A percentile compares a stretch with the other conserved stretches of the same genome.
Evolutionary conservation across 2,888 invertebrate species (phyloP).

Genomic region (Zootermopsis nevadensis): DNA sequence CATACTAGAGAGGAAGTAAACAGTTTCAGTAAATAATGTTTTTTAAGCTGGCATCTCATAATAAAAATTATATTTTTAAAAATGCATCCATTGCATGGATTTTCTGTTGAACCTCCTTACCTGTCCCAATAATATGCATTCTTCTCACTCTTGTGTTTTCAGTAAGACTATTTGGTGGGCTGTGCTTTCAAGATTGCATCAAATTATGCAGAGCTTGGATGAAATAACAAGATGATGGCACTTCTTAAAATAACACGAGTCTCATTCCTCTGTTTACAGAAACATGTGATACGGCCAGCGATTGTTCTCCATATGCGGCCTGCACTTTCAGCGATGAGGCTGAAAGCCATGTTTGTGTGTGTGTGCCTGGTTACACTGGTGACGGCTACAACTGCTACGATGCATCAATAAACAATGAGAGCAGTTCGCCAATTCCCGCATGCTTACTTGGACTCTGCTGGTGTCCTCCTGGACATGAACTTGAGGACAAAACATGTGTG

Average conservation of each 20-base stretch:
- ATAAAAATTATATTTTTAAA: too few relatives aligned
- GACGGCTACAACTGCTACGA: slow-evolving; percentile 69
- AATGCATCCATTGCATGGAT: too few relatives aligned
- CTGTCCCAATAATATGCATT: too few relatives aligned
- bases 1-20: too few relatives aligned
- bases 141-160: too few relatives aligned
- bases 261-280: slow-evolving; percentile 55
- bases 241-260: neutral
- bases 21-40: too few relatives aligned
- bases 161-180: too few relatives aligned
- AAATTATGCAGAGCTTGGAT: neutral
- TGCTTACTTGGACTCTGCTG: slow-evolving; percentile 68
- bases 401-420: slow-evolving; percentile 47
- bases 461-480: slow-evolving; percentile 70
- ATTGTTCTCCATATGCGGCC: slow-evolving; percentile 69
- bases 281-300: slow-evolving; percentile 67
- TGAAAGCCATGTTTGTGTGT: slow-evolving; percentile 67
- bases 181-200: neutral
- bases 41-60: too few relatives aligned
- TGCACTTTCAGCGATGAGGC: slow-evolving; percentile 62
- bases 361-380: slow-evolving; percentile 83
- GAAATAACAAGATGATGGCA: neutral
- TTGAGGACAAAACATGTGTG: slow-evolving; percentile 57
- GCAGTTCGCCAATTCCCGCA: slow-evolving; percentile 63
- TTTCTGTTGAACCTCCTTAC: too few relatives aligned